Evolutionary conservation across 2,888 invertebrate species (phyloP), one percentile per base, ranked within the genome.

Genomic region (Phania funesta): DNA sequence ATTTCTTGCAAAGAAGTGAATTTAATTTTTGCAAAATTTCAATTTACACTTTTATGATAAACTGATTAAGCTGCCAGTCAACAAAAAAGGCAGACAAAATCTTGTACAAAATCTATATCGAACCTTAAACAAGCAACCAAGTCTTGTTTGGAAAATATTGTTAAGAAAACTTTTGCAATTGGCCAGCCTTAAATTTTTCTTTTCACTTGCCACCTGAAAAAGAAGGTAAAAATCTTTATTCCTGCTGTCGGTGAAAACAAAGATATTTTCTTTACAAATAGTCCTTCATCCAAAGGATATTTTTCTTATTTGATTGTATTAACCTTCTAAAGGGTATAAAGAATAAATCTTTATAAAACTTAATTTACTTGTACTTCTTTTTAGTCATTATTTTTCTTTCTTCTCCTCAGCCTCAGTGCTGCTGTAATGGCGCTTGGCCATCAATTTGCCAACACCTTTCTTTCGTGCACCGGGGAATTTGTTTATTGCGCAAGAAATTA

Each of bases 101-200:
- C 20, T 13, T 11, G 1, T 44, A 16, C 11, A 38, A 18, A 13
- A 26, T 26, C 16, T 11, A 44, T 58, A n/a, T 54, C 38, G 8
- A 0, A 13, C 18, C 18, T 18, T 2, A 67, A 18, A 13, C 35
- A 35, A 35, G 9, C 35, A 18, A 22, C 11, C 11, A 9, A 18
- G 18, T 29, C 29, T n/a, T 44, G 41, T 44, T 44, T 54, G 13
- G 13, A 54, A 38, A 60, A 64, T 54, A 54, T 13, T 44, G 20
- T 74, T 52, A 52, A 54, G 13, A 44, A 24, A 74, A 74, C 64
- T 74, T 74, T 74, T 56, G 18, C 35, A 74, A 56, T 74, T 74
- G 44, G 9, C 54, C 44, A 22, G 50, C 13, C 35, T 20, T 60
- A 9, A 35, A 22, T 32, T 50, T 54, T 52, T 24, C 11, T 18